These are phyloP conservation scores for Bombyx huttoni DNA, from an alignment of 2,888 invertebrate genomes.

Conservation along the genomic window DNA sequence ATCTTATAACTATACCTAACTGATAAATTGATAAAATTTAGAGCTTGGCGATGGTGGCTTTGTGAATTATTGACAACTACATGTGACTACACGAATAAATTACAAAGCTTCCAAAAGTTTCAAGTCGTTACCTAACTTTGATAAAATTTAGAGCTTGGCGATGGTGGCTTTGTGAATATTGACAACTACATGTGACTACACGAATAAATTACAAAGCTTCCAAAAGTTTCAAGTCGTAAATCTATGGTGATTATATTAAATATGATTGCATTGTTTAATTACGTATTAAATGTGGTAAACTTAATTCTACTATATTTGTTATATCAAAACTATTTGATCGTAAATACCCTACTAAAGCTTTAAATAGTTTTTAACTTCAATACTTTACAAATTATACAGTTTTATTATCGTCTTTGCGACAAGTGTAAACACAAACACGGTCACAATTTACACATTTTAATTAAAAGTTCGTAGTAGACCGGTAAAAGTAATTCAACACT, in stretches of 20 bases:
- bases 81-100: not conserved
- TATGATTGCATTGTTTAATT: too few species aligned
- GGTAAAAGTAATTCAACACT: not conserved
- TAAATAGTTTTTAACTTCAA: not conserved
- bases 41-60: not conserved
- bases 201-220: not conserved
- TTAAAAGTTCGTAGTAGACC: not conserved
- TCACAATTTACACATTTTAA: slow-evolving; percentile 26
- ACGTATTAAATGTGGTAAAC: not conserved
- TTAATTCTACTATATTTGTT: not conserved
- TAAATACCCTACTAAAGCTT: too few species aligned
- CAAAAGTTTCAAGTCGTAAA: not conserved
- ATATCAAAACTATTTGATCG: too few species aligned
- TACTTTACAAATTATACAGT: not conserved
- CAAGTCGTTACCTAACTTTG: not conserved
- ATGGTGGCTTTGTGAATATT: not conserved
- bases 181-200: not conserved
- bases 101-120: not conserved
- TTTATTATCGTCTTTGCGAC: not conserved
- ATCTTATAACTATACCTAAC: not conserved
- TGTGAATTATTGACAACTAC: not conserved
- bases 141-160: not conserved
- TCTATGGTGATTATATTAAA: not conserved
- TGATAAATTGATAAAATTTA: not conserved
- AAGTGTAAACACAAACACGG: slow-evolving; percentile 8